Evolutionary conservation across 2,113 vertebrate species (phyloP).

Genomic region (Oreotragus oreotragus): DNA sequence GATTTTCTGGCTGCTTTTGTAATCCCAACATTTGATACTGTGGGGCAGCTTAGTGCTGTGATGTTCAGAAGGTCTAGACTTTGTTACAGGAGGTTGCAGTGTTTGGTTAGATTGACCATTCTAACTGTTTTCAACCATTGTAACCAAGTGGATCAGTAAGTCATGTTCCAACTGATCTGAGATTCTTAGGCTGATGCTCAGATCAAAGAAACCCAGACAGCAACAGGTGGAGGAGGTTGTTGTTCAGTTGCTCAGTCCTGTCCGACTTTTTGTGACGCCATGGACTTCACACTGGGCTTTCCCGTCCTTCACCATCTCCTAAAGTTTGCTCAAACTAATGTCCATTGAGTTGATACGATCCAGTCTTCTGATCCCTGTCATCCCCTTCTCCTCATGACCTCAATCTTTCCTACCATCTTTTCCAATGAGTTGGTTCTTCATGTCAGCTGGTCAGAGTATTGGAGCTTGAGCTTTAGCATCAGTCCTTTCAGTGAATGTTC

Average conservation of each 20-base stretch:
- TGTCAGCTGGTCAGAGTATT: not conserved
- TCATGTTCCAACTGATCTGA: not conserved
- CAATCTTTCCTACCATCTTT: not conserved
- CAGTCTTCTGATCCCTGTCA: not conserved
- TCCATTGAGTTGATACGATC: not conserved
- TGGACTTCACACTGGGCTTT: accelerated
- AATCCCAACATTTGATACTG: not conserved
- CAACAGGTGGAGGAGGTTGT: not conserved
- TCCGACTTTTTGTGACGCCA: accelerated
- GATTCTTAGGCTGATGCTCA: not conserved
- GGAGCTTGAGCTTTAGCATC: not conserved
- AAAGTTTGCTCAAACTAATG: not conserved
- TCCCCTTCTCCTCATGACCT: not conserved
- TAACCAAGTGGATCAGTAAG: not conserved
- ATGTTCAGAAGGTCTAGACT: not conserved
- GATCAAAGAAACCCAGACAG: not conserved
- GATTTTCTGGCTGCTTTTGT: not conserved
- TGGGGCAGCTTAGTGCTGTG: not conserved
- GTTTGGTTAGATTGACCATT: not conserved
- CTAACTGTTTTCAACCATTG: not conserved
- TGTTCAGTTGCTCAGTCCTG: not conserved
- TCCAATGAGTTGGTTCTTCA: not conserved
- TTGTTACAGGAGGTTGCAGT: not conserved
- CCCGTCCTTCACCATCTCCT: not conserved
- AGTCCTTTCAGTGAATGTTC: not conserved